Base-by-base conservation (phyloP, 2,113 vertebrate species). In the Rhadina sibilatrix region DNA sequence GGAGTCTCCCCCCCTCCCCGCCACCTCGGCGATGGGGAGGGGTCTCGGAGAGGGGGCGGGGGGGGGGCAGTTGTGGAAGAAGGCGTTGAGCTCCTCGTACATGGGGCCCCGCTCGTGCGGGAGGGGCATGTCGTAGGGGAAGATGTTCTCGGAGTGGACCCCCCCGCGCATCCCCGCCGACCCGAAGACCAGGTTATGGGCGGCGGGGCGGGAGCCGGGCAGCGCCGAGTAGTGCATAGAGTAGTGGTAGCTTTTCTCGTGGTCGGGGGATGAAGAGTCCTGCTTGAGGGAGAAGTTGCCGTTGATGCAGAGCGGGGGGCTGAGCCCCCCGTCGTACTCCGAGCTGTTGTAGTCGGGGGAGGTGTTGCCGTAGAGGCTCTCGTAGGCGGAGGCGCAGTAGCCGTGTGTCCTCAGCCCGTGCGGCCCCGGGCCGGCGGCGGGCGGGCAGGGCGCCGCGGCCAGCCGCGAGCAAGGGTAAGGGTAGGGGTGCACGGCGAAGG, bases 181-280 rank as follows among this genome's bases (percentile, higher is more conserved):
- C 64, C 99, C 98, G 76, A 99, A 99, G 94, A 99, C 98, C 95
- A 99, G 96, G 93, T 98, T 98, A 87, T 99, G 99, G 9, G 97
- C 97, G 52, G 98, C n/a, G 84, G 98, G 97, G 57, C 99, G 98
- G 95, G 99, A 98, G 66, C 98, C 97, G 52, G 99, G 98, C 97
- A 99, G 98, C 94, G 98, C 98, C 92, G 99, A 98, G 98, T 99
- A 99, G 98, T 99, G 99, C 99, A 99, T 99, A 99, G 99, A 99
- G 97, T 99, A 99, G 95, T 99, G 99, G 94, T 99, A 99, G 94
- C 98, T 98, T 96, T 99, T 99, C 90, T 99, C 99, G 68, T 98
- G 97, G 87, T 99, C 99, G 27, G 99, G 98, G 57, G 99, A 99
- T 68, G 98, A 98, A 84, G 98, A 98, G 97, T 99, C 99, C 96